A percentile compares a stretch with the other conserved stretches of the same genome.
These are phyloP conservation scores for Pimpla rufipes DNA, from an alignment of 2,888 invertebrate species.

Conservation along the genomic window DNA sequence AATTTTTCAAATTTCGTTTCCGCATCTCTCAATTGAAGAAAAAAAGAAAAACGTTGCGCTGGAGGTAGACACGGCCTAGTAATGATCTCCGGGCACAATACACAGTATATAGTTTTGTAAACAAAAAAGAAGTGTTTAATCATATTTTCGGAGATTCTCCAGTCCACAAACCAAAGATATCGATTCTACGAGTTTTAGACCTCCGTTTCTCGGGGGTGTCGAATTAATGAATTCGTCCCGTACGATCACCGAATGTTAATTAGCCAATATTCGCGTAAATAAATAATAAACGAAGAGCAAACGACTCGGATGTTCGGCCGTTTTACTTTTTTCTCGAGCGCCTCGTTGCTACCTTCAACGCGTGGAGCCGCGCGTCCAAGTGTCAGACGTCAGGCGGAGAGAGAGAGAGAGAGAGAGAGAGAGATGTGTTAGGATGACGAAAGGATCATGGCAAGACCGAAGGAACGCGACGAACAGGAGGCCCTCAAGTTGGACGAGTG, in stretches of 20 bases:
- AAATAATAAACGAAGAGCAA: conserved; percentile 29
- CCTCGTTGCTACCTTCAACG: conserved; percentile 46
- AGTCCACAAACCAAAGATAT: conserved; percentile 26
- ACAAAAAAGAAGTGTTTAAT: conserved; percentile 21
- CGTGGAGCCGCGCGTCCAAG: neutral
- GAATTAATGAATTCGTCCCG: neutral
- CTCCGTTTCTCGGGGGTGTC: neutral
- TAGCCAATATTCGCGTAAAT: neutral
- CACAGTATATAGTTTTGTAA: conserved; percentile 51
- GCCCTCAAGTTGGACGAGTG: conserved; percentile 76
- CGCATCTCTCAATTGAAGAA: neutral
- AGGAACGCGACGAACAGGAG: conserved; percentile 75
- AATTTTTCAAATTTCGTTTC: neutral
- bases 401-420: conserved; percentile 11
- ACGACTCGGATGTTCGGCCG: neutral
- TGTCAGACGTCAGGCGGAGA: conserved; percentile 41
- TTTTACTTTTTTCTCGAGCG: conserved; percentile 21
- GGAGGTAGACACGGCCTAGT: conserved; percentile 7
- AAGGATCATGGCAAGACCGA: conserved; percentile 73
- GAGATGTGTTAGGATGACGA: conserved; percentile 45
- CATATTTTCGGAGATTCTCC: conserved; percentile 55
- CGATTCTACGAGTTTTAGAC: conserved; percentile 12
- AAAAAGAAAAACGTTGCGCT: neutral
- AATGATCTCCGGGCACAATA: conserved; percentile 51
- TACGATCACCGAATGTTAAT: conserved; percentile 4